A percentile compares a stretch with the other conserved stretches of the same genome.
Evolutionary conservation across 2,888 invertebrate genomes (phyloP).

Genomic region (Schizotus pectinicornis): DNA sequence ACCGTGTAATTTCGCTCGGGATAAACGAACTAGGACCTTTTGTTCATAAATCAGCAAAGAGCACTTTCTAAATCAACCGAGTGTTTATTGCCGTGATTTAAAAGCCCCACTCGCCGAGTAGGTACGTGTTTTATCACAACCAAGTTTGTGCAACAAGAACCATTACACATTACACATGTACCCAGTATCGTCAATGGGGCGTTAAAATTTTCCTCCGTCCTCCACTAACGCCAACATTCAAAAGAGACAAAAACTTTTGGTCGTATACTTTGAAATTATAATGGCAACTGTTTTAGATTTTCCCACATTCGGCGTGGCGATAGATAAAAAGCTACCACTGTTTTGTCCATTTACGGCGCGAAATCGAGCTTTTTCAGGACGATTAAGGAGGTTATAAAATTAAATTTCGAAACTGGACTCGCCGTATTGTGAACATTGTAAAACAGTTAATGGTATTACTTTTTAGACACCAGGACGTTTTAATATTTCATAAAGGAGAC

Average conservation of each 20-base stretch:
- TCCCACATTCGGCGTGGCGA: constrained; percentile 39
- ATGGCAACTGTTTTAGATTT: constrained; percentile 17
- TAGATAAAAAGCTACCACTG: constrained; percentile 36
- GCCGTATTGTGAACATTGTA: constrained; percentile 42
- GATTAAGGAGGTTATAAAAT: constrained; percentile 49
- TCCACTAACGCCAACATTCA: neutral
- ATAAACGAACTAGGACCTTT: neutral
- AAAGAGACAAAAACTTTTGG: neutral
- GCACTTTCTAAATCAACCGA: constrained; percentile 22
- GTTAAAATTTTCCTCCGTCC: constrained; percentile 8
- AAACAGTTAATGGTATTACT: constrained; percentile 54
- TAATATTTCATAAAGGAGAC: constrained; percentile 50
- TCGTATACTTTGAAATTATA: constrained; percentile 15
- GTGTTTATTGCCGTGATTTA: constrained; percentile 10
- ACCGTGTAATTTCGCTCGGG: no score
- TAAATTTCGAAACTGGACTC: constrained; percentile 45
- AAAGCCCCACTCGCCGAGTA: constrained; percentile 9
- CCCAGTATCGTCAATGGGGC: constrained; percentile 11
- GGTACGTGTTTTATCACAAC: constrained; percentile 21
- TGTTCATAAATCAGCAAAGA: constrained; percentile 10
- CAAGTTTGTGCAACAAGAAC: constrained; percentile 25
- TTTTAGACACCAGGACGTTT: constrained; percentile 49
- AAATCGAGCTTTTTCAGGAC: constrained; percentile 38
- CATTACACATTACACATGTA: constrained; percentile 25
- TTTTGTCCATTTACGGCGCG: constrained; percentile 40